Conservation (phyloP, 1,140 invertebrate species). For the Agrilus planipennis region DNA sequence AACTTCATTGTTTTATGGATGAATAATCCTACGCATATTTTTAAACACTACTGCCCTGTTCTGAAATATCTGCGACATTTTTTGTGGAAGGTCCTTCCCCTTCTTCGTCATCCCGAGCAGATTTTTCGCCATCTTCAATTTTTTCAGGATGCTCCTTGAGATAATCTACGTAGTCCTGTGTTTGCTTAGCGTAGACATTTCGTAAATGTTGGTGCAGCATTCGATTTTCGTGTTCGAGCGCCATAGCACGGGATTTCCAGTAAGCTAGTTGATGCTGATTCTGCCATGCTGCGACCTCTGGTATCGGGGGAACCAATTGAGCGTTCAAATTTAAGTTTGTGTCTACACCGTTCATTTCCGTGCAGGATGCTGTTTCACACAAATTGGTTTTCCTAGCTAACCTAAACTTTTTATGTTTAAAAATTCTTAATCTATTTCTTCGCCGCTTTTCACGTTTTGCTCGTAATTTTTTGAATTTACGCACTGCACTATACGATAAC, state of each 20-base stretch:
- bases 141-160: too few relatives aligned
- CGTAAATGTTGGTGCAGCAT: conserved; percentile 36
- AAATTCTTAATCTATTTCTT: too few relatives aligned
- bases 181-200: conserved; percentile 20
- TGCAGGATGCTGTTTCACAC: conserved; percentile 14
- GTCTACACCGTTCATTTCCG: conserved; percentile 20
- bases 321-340: conserved; percentile 3
- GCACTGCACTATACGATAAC: too few relatives aligned
- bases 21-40: background rate
- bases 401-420: conserved; percentile 14
- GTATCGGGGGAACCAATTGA: conserved; percentile 1
- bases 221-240: conserved; percentile 51
- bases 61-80: background rate
- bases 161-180: conserved; percentile 14
- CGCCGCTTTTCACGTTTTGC: conserved; percentile 22
- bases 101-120: background rate
- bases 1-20: too few relatives aligned
- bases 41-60: background rate
- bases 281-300: conserved; percentile 34
- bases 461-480: conserved; percentile 12
- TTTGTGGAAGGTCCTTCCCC: background rate
- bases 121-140: conserved; percentile 6
- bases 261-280: conserved; percentile 44
- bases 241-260: conserved; percentile 53
- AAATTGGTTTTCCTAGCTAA: conserved; percentile 14